These are phyloP conservation scores for Drosophila nannoptera DNA, from an alignment of 1,140 invertebrate species.

Conservation along the genomic window DNA sequence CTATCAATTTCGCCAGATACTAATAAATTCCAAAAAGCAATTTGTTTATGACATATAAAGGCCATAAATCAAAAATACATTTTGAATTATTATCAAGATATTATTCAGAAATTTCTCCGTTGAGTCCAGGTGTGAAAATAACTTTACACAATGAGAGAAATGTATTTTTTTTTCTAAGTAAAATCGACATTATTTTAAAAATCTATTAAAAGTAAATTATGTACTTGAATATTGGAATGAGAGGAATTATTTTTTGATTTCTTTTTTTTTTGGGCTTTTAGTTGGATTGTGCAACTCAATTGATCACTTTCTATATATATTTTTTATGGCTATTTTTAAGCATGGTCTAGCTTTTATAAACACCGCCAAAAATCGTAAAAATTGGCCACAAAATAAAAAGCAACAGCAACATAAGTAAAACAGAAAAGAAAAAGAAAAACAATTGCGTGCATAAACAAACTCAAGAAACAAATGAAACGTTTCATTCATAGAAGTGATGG, in stretches of 20 bases:
- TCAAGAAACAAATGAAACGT: constrained; percentile 35
- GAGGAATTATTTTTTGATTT: neutral
- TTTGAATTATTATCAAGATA: neutral
- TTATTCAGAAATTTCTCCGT: neutral
- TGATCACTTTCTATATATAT: constrained; percentile 3
- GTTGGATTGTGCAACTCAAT: constrained; percentile 27
- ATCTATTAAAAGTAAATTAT: neutral
- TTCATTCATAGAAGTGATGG: constrained; percentile 55
- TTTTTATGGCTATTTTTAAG: constrained; percentile 32
- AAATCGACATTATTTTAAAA: neutral
- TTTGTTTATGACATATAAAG: constrained; percentile 58
- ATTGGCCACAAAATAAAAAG: constrained; percentile 40
- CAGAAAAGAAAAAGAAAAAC: constrained; percentile 4
- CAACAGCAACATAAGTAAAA: no score
- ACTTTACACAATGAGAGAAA: neutral
- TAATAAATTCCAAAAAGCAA: constrained; percentile 38
- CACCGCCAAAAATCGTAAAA: constrained; percentile 59
- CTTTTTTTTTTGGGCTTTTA: constrained; percentile 1
- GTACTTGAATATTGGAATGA: no score
- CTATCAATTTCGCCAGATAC: constrained; percentile 1
- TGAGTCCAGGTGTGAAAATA: constrained; percentile 7
- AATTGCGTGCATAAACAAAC: constrained; percentile 33
- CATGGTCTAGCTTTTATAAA: constrained; percentile 49
- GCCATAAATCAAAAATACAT: constrained; percentile 15
- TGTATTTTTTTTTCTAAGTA: neutral